Conservation (phyloP, 2,797 vertebrate species). For the Clarias pachynema region DNA sequence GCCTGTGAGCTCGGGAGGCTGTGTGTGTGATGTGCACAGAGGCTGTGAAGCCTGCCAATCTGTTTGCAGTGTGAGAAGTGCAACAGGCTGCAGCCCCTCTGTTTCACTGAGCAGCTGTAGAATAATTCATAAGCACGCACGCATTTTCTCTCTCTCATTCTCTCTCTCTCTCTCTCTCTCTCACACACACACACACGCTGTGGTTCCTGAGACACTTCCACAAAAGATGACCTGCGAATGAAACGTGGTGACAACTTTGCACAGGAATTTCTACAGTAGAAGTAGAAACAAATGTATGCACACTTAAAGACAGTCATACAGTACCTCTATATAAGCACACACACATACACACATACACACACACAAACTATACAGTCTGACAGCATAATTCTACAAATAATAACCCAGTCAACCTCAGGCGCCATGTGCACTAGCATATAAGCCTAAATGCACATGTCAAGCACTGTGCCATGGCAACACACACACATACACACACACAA, state of each 20-base stretch:
- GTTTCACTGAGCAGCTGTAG: constrained; percentile 68
- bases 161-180: neutral
- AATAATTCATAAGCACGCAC: constrained; percentile 73
- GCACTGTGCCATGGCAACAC: constrained; percentile 7
- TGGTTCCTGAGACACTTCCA: constrained; percentile 50
- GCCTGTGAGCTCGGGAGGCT: constrained; percentile 17
- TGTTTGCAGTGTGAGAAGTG: constrained; percentile 56
- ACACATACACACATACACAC: constrained; percentile 4
- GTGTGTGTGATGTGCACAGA: constrained; percentile 34
- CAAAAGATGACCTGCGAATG: constrained; percentile 65
- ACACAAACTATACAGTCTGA: constrained; percentile 5
- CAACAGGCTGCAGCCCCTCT: constrained; percentile 69
- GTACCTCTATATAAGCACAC: neutral
- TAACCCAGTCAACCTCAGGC: neutral
- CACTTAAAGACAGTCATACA: constrained; percentile 42
- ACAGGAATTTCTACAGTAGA: constrained; percentile 64
- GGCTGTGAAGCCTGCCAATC: constrained; percentile 42
- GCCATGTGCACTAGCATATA: neutral
- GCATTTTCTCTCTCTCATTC: neutral
- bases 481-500: too few species aligned
- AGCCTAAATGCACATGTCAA: neutral
- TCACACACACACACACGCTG: constrained; percentile 15
- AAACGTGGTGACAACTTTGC: constrained; percentile 68
- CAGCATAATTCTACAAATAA: constrained; percentile 17
- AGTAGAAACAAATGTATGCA: constrained; percentile 64